Percentiles rank a stretch among this genome's conserved stretches.
These are phyloP conservation scores for Tragelaphus eurycerus DNA, from an alignment of 2,797 vertebrate genomes.

Conservation along the genomic window DNA sequence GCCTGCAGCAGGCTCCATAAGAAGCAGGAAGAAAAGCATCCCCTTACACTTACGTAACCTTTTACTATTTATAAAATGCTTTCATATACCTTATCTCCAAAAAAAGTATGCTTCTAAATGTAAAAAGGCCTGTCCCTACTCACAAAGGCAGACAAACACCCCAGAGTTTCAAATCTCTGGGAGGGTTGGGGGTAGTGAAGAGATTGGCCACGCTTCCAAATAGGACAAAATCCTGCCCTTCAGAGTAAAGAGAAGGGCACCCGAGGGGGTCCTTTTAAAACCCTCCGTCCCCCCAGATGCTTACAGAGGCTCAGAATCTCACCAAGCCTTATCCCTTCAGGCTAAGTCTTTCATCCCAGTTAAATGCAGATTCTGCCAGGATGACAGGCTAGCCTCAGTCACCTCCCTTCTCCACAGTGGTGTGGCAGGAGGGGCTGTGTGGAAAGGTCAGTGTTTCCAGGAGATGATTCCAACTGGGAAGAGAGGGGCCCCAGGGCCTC, in stretches of 20 bases:
- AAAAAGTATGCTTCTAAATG: background rate
- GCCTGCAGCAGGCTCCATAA: background rate
- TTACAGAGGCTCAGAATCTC: background rate
- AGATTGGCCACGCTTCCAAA: background rate
- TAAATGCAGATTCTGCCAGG: background rate
- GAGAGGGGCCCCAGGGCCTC: background rate
- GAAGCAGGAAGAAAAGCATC: background rate
- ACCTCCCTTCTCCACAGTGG: background rate
- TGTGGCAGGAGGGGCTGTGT: background rate
- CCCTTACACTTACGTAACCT: conserved; percentile 52
- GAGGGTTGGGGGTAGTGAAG: background rate
- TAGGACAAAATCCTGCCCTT: background rate
- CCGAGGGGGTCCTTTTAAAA: background rate
- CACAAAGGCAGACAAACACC: conserved; percentile 27
- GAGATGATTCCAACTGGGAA: background rate
- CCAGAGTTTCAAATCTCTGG: background rate
- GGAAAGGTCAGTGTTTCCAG: background rate
- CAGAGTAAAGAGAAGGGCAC: background rate
- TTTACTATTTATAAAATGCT: conserved; percentile 69
- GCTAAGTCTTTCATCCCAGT: background rate
- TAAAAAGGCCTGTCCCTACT: background rate
- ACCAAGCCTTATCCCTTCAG: background rate
- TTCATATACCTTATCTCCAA: conserved; percentile 33
- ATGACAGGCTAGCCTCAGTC: background rate
- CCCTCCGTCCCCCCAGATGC: background rate